Base-by-base conservation (phyloP, 2,888 invertebrate genomes). In the Tinea trinotella region DNA sequence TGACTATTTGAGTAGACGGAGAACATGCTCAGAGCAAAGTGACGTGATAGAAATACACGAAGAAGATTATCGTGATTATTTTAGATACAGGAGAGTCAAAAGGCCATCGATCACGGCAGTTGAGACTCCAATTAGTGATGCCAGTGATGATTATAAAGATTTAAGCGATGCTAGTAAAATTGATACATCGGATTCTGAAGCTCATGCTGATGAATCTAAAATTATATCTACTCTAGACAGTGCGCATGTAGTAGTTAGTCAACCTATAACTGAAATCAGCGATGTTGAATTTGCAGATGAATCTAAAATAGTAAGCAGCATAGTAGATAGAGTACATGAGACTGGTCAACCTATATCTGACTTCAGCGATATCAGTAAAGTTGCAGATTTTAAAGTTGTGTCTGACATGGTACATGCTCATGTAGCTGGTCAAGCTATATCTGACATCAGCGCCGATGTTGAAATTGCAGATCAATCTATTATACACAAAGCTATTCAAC, bases 1-100 rank as follows among this genome's bases (percentile, higher is more conserved):
- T 3, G 76, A 71, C 2, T 62, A 60, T 1, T 79, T 13, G 3
- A 66, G 62, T 53, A 76, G 84, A 40, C 83, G 82, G 61, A 70
- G 84, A 19, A 82, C 80, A 1, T 57, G 81, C 5, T 85, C 85
- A 0, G 83, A 83, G 56, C 68, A 65, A 5, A 80, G 77, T 55
- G 84, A 80, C 52, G 61, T 75, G 5, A 74, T 73, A 49, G 79
- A 77, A 12, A 62, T 75, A 52, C 74, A 74, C 52, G 77, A 74
- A 17, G 68, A 79, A 22, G 84, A 84, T 56, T 59, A 84, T 0
- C 84, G 84, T 56, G 77, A 82, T 30, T 78, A 77, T 60, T 74
- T 69, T 54, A 79, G 82, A 56, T 83, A 84, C 57, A 84, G 84
- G 64, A 70, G 73, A 56, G 77, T 84, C 36, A 82, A 80, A 65